Base-by-base conservation (phyloP, 2,888 invertebrate genomes). In the Seladonia tumulorum region DNA sequence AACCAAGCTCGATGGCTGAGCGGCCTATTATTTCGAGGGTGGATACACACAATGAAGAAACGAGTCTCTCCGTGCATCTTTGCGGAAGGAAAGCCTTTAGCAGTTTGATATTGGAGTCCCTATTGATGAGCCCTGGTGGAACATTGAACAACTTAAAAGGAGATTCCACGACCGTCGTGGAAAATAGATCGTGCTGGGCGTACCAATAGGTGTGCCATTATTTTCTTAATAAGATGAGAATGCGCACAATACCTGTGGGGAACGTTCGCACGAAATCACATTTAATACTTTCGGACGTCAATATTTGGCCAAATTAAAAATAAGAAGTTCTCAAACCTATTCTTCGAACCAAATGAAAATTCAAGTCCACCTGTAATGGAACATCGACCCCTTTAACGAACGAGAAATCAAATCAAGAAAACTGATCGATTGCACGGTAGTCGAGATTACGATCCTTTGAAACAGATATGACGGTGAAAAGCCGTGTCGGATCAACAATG, bases 401-500 rank as follows among this genome's bases (percentile, higher is more conserved):
- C 12, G 68, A 42, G 12, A 68, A 18, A 42, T 68, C 5, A 12
- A 42, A 68, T 22, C 12, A 42, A 5, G 35, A 5, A 42, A 68
- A 22, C 1, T n/a, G 35, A 68, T 68, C 39, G 39, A 39, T 39
- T 5, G n/a, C 68, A 68, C 68, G 39, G 42, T 68, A 68, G 68
- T 39, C n/a, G 16, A 71, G n/a, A 87, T 90, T 89, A 87, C 74
- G 86, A 82, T 82, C 85, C 87, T 84, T 88, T 88, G 66, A 83
- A 89, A 84, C 82, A 85, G 88, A 82, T 79, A 90, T n/a, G n/a
- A 78, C 86, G 86, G 83, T 90, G 84, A 89, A 92, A 85, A 89
- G 76, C 88, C 90, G 87, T 90, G 90, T 92, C 91, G 87, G 90
- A 88, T 90, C 85, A 88, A 91, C 90, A 90, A 86, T 88, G 90